Base-by-base conservation (phyloP, 2,797 vertebrate genomes). In the Tadarida brasiliensis region DNA sequence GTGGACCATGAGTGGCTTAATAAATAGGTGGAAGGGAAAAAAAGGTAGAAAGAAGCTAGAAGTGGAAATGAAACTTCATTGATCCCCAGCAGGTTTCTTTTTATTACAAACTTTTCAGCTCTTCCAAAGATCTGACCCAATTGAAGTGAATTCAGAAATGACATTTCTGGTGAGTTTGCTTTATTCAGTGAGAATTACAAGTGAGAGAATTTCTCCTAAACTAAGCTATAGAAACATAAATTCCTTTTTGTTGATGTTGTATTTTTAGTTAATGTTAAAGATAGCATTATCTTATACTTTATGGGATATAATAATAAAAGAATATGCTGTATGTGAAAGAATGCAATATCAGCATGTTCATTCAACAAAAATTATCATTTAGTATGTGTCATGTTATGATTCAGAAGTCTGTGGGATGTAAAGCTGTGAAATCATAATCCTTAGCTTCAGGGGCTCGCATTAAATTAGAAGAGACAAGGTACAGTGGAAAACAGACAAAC, bases 41-140 rank as follows among this genome's bases (percentile, higher is more conserved):
- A 71, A 83, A 71, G 26, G 19, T 47, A 67, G 47, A 68, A 91
- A 78, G 91, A 94, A 76, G 30, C 30, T 92, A 73, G 26, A 56
- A 88, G 68, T 84, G 7, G 33, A 95, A 96, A 92, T 96, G 91
- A 94, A 96, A 93, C 47, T 80, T 89, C 94, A 97, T 96, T 96
- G 94, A 97, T 97, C 33, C 26, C 39, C 47, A 20, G 90, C 14
- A 93, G 74, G 49, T 95, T 95, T 95, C 68, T 97, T 96, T 95
- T 92, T 96, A 91, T 94, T 90, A 77, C 20, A 76, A 90, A 92
- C 73, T 96, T 95, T 94, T 95, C 70, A 92, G 33, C 30, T 94
- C 61, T 92, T 92, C 73, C 24, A 67, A 92, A 96, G 78, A 85
- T 92, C 54, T 91, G 80, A 96, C 57, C 87, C 86, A 84, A 81